Evolutionary conservation across 2,888 invertebrate genomes (phyloP), one percentile per base, ranked within the genome.

Genomic region (Tetramorium bicarinatum): DNA sequence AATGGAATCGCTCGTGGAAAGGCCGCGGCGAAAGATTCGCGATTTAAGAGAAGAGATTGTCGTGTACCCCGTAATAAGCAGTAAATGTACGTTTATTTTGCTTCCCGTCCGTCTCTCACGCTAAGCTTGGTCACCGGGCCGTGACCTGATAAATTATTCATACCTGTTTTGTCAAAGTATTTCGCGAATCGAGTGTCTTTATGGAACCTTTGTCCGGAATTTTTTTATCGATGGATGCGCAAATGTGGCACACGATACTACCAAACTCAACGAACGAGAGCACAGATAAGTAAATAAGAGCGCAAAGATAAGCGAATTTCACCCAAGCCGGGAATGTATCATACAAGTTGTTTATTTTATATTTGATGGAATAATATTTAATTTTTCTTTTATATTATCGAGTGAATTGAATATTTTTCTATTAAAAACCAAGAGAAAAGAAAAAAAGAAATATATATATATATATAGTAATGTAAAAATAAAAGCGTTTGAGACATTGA

Each of bases 81-180:
- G 64, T 71, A 77, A 79, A 79, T 80, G 80, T 80, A 59, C 25
- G 52, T 77, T 69, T 69, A 76, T 67, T 69, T 76, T 49, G 56
- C 52, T 56, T 59, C 56, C 44, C 44, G 54, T 62, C 69, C 29
- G 49, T 66, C 74, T 81, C 54, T 54, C 77, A 77, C 77, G 41
- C 41, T 71, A 52, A 69, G 77, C 52, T n/a, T 41, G 71, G 77
- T 54, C 77, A 77, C 71, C 41, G 52, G 71, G 25, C 41, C 72
- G 83, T 83, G 86, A 83, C 79, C 80, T 84, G 82, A 88, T 89
- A 87, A 90, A 89, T 89, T 88, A 89, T 89, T 90, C 89, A 89
- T 90, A 82, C 85, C 77, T 87, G 74, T 76, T 66, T 77, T 62
- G 49, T 49, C 62, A 56, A 75, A 75, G 67, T 66, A 54, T 41